Base-by-base conservation (phyloP, 2,113 vertebrate species). In the Nothoprocta perdicaria region DNA sequence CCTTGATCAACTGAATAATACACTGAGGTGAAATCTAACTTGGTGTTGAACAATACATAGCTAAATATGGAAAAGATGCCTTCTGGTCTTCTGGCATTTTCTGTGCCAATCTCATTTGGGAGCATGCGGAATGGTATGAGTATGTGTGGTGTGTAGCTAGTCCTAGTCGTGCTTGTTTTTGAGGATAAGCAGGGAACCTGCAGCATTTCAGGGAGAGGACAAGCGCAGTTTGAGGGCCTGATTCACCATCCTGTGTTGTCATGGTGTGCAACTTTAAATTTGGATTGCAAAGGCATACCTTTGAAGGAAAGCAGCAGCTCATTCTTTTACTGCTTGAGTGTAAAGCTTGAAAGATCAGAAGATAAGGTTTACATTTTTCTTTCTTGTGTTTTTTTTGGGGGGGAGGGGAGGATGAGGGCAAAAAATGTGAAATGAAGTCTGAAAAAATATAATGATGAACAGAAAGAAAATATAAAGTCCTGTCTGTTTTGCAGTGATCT, bases 31-130 rank as follows among this genome's bases (percentile, higher is more conserved):
- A 91, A 88, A 86, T 91, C n/a, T 88, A 68, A 72, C 80, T 96
- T 13, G 1, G 19, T 92, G n/a, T 92, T 94, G 91, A 93, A 84
- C 35, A 53, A 53, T 83, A 88, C 26, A 3, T 75, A 45, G n/a
- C 80, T 95, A 91, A 95, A 93, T 89, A 92, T 66, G 87, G 91
- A 80, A 72, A 80, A 79, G 73, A 89, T 94, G 80, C 73, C 16
- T 92, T 88, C 61, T 96, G 73, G 65, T 96, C 65, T 96, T 93
- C 89, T 93, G 41, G 79, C 48, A 67, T 96, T 92, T 96, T 96
- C 78, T 84, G 74, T 93, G 89, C 85, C 93, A 62, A 85, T 93
- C 91, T 66, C 79, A 31, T 93, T 81, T 85, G 35, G 69, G 78
- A 94, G 72, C 68, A 38, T 57, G 84, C 89, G 96, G 83, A 78